A percentile compares a stretch with the other conserved stretches of the same genome.
Evolutionary conservation across 2,797 vertebrate genomes (phyloP).

Genomic region (Gymnocypris eckloni): DNA sequence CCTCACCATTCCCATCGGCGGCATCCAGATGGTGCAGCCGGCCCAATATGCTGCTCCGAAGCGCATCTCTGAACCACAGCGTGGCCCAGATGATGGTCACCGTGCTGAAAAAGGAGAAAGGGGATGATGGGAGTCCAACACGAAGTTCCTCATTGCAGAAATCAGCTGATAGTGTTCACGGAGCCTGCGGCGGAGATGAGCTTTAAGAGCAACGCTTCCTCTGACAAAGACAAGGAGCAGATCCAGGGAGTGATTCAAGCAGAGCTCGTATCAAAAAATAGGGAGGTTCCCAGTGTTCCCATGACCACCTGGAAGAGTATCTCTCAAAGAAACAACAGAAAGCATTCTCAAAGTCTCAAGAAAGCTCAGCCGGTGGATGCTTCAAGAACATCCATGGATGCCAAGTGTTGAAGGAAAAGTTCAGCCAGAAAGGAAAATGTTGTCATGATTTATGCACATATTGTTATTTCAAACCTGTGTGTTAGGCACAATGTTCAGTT

Average conservation of each 20-base stretch:
- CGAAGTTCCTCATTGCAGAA: background rate
- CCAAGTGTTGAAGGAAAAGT: constrained; percentile 21
- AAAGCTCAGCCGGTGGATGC: constrained; percentile 11
- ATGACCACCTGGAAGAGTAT: constrained; percentile 59
- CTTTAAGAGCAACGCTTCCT: constrained; percentile 7
- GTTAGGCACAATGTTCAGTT: background rate
- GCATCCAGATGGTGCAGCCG: constrained; percentile 89
- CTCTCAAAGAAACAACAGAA: constrained; percentile 54
- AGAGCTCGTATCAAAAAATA: constrained; percentile 14
- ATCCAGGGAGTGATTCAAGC: constrained; percentile 14
- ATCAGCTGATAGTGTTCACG: constrained; percentile 32
- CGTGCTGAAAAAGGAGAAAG: constrained; percentile 7
- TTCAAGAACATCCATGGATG: constrained; percentile 13
- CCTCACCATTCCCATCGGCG: constrained; percentile 87
- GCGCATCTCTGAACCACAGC: constrained; percentile 62
- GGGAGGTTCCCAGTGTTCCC: constrained; percentile 16
- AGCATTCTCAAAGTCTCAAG: constrained; percentile 24
- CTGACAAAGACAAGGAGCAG: constrained; percentile 17
- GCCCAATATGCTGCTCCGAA: constrained; percentile 74
- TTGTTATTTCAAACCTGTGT: background rate
- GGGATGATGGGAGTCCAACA: background rate
- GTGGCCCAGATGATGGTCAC: constrained; percentile 16
- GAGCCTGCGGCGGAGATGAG: constrained; percentile 17
- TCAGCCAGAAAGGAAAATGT: background rate
- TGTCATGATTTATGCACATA: background rate